Percentiles rank a stretch among this genome's conserved stretches.
These are phyloP conservation scores for Chymomyza caudatula DNA, from an alignment of 2,888 invertebrate species.

Conservation along the genomic window DNA sequence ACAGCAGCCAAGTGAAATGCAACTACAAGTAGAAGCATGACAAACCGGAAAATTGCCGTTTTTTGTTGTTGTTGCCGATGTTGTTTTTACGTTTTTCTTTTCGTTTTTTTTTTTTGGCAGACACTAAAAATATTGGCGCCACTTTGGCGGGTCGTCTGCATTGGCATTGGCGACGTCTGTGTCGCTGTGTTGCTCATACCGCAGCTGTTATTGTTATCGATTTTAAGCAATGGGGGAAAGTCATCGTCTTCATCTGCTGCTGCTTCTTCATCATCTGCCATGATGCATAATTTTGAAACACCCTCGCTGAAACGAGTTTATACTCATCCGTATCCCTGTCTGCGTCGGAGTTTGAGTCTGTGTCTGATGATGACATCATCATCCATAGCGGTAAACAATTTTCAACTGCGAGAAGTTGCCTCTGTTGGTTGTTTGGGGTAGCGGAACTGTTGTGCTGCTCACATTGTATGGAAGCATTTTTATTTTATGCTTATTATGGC, in stretches of 20 bases:
- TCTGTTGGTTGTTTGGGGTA: not conserved
- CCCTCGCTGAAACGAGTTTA: slow-evolving; percentile 17
- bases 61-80: not conserved
- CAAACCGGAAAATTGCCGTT: not conserved
- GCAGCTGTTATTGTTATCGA: slow-evolving; percentile 61
- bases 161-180: slow-evolving; percentile 43
- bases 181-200: slow-evolving; percentile 31
- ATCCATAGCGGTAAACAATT: slow-evolving; percentile 43
- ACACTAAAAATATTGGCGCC: slow-evolving; percentile 57
- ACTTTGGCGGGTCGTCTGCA: slow-evolving; percentile 57
- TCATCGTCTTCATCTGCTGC: slow-evolving; percentile 6
- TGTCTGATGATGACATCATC: slow-evolving; percentile 50
- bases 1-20: not conserved
- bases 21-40: not conserved
- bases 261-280: slow-evolving; percentile 4
- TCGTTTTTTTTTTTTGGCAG: not conserved
- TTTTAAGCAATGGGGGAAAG: slow-evolving; percentile 30
- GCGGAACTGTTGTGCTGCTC: not conserved
- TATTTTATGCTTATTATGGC: slow-evolving; percentile 56
- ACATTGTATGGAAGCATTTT: slow-evolving; percentile 33
- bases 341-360: not conserved
- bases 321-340: not conserved
- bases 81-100: not conserved
- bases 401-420: slow-evolving; percentile 19
- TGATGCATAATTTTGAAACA: slow-evolving; percentile 61